phyloP scores from a whole-genome alignment of 1,140 invertebrate genomes.

The Bilobella aurantiaca region DNA sequence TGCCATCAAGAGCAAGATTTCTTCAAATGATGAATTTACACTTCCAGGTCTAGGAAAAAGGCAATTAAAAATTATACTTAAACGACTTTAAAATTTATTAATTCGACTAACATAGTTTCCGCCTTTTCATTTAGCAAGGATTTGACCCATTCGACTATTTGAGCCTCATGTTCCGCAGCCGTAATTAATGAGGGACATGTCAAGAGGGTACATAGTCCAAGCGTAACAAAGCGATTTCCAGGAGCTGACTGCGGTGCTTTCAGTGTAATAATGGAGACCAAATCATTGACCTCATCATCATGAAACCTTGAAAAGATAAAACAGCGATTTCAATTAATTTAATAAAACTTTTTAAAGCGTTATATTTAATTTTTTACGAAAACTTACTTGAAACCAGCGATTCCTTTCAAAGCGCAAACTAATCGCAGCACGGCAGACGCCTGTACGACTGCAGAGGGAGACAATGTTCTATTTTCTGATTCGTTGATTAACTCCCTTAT shows the following conservation, averaged over 20 bases:
- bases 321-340: constrained; percentile 10
- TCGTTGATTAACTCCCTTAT: constrained; percentile 48
- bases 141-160: constrained; percentile 86
- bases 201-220: constrained; percentile 87
- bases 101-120: background rate
- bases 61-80: constrained; percentile 36
- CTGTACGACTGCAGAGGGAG: constrained; percentile 61
- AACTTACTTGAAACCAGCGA: constrained; percentile 75
- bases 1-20: constrained; percentile 89
- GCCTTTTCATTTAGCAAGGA: constrained; percentile 85
- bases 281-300: constrained; percentile 77
- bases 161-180: constrained; percentile 66
- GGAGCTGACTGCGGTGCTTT: constrained; percentile 79
- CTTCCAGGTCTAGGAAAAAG: constrained; percentile 35
- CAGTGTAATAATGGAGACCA: constrained; percentile 75
- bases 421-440: constrained; percentile 69
- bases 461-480: constrained; percentile 48
- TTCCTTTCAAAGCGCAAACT: constrained; percentile 83
- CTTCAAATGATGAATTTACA: constrained; percentile 77
- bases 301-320: constrained; percentile 53
- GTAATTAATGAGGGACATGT: constrained; percentile 80
- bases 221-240: constrained; percentile 82
- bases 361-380: background rate
- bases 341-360: constrained; percentile 10
- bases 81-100: background rate